Percentiles rank a stretch among this genome's conserved stretches.
Conservation (phyloP, 2,797 vertebrate genomes). For the Molossus alvarezi region DNA sequence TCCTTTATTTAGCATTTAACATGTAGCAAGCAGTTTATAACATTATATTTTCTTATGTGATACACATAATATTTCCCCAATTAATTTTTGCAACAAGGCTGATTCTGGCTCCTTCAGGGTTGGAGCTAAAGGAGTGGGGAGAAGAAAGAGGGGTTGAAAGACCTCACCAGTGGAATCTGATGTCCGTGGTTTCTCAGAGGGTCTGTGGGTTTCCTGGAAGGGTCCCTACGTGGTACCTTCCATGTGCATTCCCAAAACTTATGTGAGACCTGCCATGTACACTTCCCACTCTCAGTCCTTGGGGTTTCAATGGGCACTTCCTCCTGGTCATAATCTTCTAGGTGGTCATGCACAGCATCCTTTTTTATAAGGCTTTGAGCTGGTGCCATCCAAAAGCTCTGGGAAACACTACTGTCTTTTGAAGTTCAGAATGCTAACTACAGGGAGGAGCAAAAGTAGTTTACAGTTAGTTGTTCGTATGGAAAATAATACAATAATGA, state of each 20-base stretch:
- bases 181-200: not conserved
- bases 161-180: not conserved
- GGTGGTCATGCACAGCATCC: not conserved
- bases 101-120: not conserved
- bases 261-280: not conserved
- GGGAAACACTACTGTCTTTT: not conserved
- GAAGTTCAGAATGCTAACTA: not conserved
- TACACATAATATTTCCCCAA: not conserved
- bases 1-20: not conserved
- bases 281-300: not conserved
- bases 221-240: not conserved
- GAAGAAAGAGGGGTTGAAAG: not conserved
- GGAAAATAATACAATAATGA: not conserved
- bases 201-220: not conserved
- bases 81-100: not conserved
- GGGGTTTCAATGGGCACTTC: not conserved
- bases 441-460: not conserved
- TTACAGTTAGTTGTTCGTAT: not conserved
- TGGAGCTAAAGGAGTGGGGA: not conserved
- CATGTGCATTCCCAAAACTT: not conserved
- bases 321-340: not conserved
- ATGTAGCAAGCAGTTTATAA: not conserved
- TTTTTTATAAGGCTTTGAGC: not conserved
- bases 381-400: not conserved
- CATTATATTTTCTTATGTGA: not conserved